Evolutionary conservation across 2,888 invertebrate species (phyloP), one percentile per base, ranked within the genome.

Genomic region (Phrixothrix hirtus): DNA sequence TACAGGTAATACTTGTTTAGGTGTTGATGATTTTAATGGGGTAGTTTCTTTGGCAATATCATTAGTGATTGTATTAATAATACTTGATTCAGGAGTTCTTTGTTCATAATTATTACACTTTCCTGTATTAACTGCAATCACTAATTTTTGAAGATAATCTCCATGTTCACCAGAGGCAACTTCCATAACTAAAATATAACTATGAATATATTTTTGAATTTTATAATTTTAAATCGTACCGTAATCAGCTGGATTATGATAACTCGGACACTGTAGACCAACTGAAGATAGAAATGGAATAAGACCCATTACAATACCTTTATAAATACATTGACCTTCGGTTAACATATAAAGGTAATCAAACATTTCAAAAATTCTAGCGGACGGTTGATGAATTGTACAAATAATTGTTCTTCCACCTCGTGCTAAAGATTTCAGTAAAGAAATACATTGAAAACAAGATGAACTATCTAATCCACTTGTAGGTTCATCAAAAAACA

Each of bases 221-320:
- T 12, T 27, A 11, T 16, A 26, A 14, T 25, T 37, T 26, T n/a
- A 9, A 43, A 7, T 31, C 10, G 6, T 74, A 92, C 92, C 88
- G 74, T 93, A 97, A 82, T 96, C 96, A 43, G 96, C 95, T 38
- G 96, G 96, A 77, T 97, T 97, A 79, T 96, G 95, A 71, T 95
- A 96, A 66, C 92, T 87, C 0, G 96, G 96, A 76, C 96, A 96
- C 57, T 91, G 85, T 39, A 95, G 82, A 10, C 89, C 88, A 82
- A 94, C 85, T 0, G 86, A 84, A 1, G 89, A 85, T 45, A 96
- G 80, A 75, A 95, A 96, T 10, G 95, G 93, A 60, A 97, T 89
- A 59, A 97, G 78, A 1, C 88, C 89, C 43, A 79, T 80, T 0
- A 93, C 89, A 31, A 85, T 83, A 2, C 96, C 96, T 69, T 91